These are phyloP conservation scores for Pelecanus crispus DNA, from an alignment of 2,113 vertebrate species.

Conservation along the genomic window DNA sequence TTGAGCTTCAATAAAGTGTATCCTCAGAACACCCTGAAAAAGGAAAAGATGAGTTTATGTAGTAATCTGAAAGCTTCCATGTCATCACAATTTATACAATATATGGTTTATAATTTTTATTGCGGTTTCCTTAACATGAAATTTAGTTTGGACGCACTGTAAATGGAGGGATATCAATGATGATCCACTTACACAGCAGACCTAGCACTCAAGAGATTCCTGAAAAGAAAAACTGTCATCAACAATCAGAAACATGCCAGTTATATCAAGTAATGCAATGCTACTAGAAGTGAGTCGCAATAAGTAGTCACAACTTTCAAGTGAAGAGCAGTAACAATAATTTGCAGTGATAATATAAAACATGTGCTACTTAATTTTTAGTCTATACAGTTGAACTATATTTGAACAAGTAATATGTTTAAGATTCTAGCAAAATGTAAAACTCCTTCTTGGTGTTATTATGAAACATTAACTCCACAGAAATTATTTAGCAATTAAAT, in stretches of 20 bases:
- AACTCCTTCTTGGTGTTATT: neutral
- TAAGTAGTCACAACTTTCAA: neutral
- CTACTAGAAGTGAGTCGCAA: neutral
- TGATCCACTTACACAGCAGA: neutral
- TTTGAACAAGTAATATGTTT: neutral
- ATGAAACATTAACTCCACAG: neutral
- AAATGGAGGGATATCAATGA: neutral
- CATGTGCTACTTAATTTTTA: neutral
- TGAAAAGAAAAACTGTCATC: neutral
- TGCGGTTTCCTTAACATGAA: neutral
- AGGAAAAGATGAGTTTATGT: neutral
- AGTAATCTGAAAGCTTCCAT: neutral
- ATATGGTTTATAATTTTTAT: neutral
- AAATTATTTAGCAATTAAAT: neutral
- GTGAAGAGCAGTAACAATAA: neutral
- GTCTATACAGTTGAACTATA: neutral
- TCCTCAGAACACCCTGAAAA: slow-evolving; percentile 85
- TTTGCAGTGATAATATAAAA: neutral
- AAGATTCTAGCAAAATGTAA: neutral
- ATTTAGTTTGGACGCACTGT: neutral
- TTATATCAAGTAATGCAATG: neutral
- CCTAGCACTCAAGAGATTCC: neutral
- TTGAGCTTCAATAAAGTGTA: slow-evolving; percentile 93
- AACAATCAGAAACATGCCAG: neutral
- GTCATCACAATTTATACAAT: neutral